Conservation (phyloP, 2,113 vertebrate species). For the Athene cunicularia region DNA sequence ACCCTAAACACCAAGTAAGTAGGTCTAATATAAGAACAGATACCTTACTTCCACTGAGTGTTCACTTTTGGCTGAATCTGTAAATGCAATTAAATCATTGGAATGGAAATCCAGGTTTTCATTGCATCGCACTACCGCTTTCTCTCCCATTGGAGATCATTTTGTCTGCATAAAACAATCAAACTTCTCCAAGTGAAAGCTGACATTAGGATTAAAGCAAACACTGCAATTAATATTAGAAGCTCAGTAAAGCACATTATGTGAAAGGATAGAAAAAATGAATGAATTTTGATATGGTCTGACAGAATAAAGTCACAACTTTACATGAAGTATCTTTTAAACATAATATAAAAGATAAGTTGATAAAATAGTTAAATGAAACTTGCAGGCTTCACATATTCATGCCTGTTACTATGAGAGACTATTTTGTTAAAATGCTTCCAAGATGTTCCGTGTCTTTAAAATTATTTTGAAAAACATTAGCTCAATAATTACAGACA, state of each 20-base stretch:
- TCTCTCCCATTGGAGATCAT: background rate
- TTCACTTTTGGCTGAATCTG: background rate
- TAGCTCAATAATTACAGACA: background rate
- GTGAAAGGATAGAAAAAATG: background rate
- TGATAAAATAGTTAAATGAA: background rate
- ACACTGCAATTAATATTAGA: background rate
- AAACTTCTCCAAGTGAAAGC: background rate
- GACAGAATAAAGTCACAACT: background rate
- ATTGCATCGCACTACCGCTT: background rate
- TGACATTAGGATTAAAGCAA: background rate
- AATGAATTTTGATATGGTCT: background rate
- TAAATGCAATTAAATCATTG: background rate
- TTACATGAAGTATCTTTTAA: background rate
- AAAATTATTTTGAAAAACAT: background rate
- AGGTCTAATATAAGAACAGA: background rate
- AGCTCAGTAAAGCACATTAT: background rate
- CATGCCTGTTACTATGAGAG: background rate
- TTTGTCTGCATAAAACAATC: background rate
- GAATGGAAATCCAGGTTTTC: background rate
- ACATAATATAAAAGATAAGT: background rate
- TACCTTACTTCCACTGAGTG: background rate
- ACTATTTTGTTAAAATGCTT: background rate
- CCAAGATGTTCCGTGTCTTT: background rate
- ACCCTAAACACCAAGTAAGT: background rate
- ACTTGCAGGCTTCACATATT: background rate